These are phyloP conservation scores for Eptatretus burgeri DNA, from an alignment of 2,113 vertebrate genomes.

Conservation along the genomic window DNA sequence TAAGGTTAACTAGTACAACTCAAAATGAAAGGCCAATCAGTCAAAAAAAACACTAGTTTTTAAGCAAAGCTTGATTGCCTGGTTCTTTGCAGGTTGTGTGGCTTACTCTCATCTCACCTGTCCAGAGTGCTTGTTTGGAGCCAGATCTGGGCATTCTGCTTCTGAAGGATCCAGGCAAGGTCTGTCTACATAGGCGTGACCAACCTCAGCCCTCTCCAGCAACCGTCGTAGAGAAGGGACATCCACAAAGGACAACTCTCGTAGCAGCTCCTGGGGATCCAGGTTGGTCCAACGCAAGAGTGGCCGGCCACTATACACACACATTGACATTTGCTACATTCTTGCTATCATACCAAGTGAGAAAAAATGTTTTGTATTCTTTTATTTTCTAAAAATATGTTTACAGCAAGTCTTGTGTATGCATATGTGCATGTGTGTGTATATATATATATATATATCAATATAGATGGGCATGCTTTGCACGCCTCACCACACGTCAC, in stretches of 20 bases:
- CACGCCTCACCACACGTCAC: too few species aligned
- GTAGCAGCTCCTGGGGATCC: conserved; percentile 66
- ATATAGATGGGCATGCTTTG: not conserved
- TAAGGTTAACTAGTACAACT: not conserved
- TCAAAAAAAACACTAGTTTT: conserved; percentile 4
- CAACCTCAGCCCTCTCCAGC: conserved; percentile 83
- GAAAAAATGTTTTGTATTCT: too few species aligned
- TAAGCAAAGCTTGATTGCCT: not conserved
- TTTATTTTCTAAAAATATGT: not conserved
- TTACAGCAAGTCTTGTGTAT: not conserved
- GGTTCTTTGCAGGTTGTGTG: too few species aligned
- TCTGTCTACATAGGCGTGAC: conserved; percentile 76
- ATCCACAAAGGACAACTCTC: conserved; percentile 69
- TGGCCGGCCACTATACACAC: conserved; percentile 35
- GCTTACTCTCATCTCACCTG: conserved; percentile 15
- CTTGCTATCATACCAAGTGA: too few species aligned
- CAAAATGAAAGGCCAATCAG: not conserved
- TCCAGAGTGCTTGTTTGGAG: conserved; percentile 42
- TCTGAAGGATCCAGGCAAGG: conserved; percentile 56
- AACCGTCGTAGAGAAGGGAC: conserved; percentile 80
- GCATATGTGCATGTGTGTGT: not conserved
- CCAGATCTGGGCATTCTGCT: conserved; percentile 46
- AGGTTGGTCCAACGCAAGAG: conserved; percentile 97
- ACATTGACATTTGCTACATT: not conserved
- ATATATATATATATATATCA: not conserved